Evolutionary conservation across 2,888 invertebrate species (phyloP), one percentile per base, ranked within the genome.

Genomic region (Oxystoma pomonae): DNA sequence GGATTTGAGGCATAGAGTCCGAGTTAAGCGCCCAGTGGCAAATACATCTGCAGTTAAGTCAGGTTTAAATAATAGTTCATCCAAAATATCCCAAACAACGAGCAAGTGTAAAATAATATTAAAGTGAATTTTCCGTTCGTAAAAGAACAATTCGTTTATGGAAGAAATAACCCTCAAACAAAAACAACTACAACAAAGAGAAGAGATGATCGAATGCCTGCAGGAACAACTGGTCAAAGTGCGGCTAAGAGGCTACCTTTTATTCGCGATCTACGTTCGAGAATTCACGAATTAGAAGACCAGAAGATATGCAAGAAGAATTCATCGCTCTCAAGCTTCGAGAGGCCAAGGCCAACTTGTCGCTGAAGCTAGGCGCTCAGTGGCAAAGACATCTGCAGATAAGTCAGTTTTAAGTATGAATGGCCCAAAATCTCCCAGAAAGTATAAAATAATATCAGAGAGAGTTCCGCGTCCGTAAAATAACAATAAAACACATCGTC

Each of bases 261-360:
- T 20, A 93, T 97, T 74, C 85, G 96, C 21, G 96, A 96, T 75
- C 85, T 98, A 19, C 87, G 91, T 61, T 86, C 89, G 0, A 86
- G 94, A 71, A 92, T 98, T 68, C 89, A 92, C 68, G 97, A 97
- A 73, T 83, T 96, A 18, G 97, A 97, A 80, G 91, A 90, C 59
- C 94, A 96, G 73, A 97, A 98, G 81, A 94, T 81, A 83, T 99
- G 65, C 94, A 99, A 85, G 98, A 99, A 77, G 98, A 99, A 81
- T 82, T 99, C 64, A 98, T 98, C 70, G 96, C 98, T 1, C 96
- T 97, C 35, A 98, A 98, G 80, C 83, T 99, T 68, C 86, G 98
- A 21, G 99, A 99, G 80, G 99, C 98, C 0, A 99, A 99, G 81
- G 96, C 98, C 1, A 96, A 95, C 77, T 84, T 98, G 49, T 95